Conservation (phyloP, 2,113 vertebrate species). For the Takifugu bimaculatus region DNA sequence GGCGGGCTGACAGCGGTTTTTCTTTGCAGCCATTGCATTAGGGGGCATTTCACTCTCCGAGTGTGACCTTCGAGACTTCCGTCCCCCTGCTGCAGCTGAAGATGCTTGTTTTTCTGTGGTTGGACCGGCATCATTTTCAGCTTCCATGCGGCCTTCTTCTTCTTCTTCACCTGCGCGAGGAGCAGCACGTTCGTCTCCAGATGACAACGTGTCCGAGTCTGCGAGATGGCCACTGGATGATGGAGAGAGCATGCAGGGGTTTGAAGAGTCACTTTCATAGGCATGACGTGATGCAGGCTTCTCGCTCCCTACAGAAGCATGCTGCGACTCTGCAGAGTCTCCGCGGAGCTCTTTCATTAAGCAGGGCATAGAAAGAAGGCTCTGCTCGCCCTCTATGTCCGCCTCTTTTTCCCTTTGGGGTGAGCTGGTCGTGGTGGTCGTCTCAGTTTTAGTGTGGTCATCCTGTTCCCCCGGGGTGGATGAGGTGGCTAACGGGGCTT, state of each 20-base stretch:
- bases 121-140: slow-evolving; percentile 70
- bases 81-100: slow-evolving; percentile 55
- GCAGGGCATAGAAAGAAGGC: slow-evolving; percentile 91
- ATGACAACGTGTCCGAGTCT: slow-evolving; percentile 94
- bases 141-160: slow-evolving; percentile 56
- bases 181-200: slow-evolving; percentile 81
- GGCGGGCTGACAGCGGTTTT: slow-evolving; percentile 82
- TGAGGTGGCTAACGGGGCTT: slow-evolving; percentile 67
- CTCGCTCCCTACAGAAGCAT: slow-evolving; percentile 82
- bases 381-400: slow-evolving; percentile 75
- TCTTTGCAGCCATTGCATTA: slow-evolving; percentile 93
- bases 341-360: slow-evolving; percentile 91
- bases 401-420: slow-evolving; percentile 75
- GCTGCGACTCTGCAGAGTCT: slow-evolving; percentile 89
- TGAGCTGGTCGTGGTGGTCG: slow-evolving; percentile 71
- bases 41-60: slow-evolving; percentile 88
- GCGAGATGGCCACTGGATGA: slow-evolving; percentile 96
- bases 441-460: slow-evolving; percentile 78
- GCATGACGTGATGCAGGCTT: slow-evolving; percentile 72
- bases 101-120: slow-evolving; percentile 55
- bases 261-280: slow-evolving; percentile 96
- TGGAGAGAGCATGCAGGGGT: slow-evolving; percentile 94
- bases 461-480: slow-evolving; percentile 74
- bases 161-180: slow-evolving; percentile 53
- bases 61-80: slow-evolving; percentile 88